A percentile compares a stretch with the other conserved stretches of the same genome.
Conservation (phyloP, 2,797 vertebrate species). For the Epinephelus awoara region DNA sequence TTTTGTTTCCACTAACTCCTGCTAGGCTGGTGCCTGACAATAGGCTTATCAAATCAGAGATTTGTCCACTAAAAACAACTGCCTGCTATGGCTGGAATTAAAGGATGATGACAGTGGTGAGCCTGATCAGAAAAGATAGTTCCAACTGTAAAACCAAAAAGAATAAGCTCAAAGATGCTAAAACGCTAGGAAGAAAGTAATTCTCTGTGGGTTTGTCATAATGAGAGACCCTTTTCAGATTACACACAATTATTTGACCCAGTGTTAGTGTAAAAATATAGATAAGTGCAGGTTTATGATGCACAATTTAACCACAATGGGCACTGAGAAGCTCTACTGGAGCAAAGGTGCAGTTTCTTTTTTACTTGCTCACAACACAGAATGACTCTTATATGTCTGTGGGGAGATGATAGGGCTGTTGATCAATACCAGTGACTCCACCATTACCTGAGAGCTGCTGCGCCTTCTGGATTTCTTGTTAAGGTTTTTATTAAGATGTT, state of each 20-base stretch:
- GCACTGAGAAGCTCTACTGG: neutral
- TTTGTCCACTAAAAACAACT: too few relatives aligned
- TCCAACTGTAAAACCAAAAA: neutral
- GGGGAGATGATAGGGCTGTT: constrained; percentile 18
- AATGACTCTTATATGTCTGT: constrained; percentile 6
- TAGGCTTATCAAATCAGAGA: neutral
- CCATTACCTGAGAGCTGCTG: constrained; percentile 27
- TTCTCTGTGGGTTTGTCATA: neutral
- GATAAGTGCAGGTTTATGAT: neutral
- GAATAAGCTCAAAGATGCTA: neutral
- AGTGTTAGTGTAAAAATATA: neutral
- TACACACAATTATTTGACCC: neutral
- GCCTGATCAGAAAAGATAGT: neutral
- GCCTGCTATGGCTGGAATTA: neutral
- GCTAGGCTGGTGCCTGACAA: neutral
- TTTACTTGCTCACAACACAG: neutral
- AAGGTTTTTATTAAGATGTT: constrained; percentile 18
- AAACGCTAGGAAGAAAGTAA: neutral
- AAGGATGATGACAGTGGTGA: neutral
- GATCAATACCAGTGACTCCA: constrained; percentile 22
- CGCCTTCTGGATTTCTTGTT: constrained; percentile 31
- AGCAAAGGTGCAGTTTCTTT: constrained; percentile 12
- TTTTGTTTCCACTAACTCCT: neutral
- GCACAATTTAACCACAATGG: neutral
- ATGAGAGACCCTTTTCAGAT: neutral